Evolutionary conservation across 1,140 invertebrate genomes (phyloP).

Genomic region (Platyscapa corneri): DNA sequence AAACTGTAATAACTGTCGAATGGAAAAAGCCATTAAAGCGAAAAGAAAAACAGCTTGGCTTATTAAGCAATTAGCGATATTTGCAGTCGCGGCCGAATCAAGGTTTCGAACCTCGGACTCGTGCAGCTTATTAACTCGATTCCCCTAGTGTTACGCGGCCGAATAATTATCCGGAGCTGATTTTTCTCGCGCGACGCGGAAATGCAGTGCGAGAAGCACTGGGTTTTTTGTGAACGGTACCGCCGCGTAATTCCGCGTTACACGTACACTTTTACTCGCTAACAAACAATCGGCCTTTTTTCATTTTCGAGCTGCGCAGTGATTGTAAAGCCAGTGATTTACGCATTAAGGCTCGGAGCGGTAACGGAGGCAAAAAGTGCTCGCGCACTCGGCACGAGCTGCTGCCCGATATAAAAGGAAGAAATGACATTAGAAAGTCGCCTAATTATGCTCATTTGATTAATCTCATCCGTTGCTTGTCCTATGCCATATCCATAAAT

Average conservation of each 20-base stretch:
- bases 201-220: not conserved
- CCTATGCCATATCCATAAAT: slow-evolving; percentile 16
- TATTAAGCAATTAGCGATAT: not conserved
- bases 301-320: not conserved
- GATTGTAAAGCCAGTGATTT: not conserved
- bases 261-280: not conserved
- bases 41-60: not conserved
- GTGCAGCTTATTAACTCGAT: not conserved
- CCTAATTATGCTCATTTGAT: slow-evolving; percentile 45
- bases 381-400: not conserved
- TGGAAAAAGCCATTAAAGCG: not conserved
- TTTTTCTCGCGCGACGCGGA: not conserved
- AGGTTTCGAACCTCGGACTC: too few relatives aligned
- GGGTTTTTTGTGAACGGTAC: not conserved
- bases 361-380: too few relatives aligned
- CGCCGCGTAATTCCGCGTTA: not conserved
- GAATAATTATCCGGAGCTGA: not conserved
- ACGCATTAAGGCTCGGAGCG: not conserved
- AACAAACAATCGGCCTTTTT: not conserved
- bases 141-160: not conserved
- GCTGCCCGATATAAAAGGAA: not conserved
- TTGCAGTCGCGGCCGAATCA: too few relatives aligned
- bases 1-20: not conserved
- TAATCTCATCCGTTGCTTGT: slow-evolving; percentile 30
- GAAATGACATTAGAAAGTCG: slow-evolving; percentile 42